Base-by-base conservation (phyloP, 2,797 vertebrate genomes). In the Esox masquinongy region DNA sequence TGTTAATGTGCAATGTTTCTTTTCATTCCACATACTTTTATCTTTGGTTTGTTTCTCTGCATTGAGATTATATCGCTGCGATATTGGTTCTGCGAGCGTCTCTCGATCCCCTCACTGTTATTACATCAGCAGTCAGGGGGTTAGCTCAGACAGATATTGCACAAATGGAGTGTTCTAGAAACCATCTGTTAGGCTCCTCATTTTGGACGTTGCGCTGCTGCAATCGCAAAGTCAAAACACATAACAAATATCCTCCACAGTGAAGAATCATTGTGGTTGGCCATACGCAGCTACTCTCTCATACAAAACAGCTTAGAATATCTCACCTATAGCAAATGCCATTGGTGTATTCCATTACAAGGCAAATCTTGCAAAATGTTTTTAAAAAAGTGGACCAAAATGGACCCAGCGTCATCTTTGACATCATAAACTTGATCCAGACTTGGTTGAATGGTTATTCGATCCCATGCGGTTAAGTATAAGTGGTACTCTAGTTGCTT, bases 171-270 rank as follows among this genome's bases (percentile, higher is more conserved):
- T 59, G 86, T 91, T 90, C 85, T 84, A 80, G 81, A 84, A 84
- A 86, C 88, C 91, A 91, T 92, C 92, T 91, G 89, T 87, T 86
- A 69, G 82, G 79, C 82, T 84, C 88, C 85, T 84, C 86, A 82
- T 88, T 86, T 80, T 76, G 76, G 69, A 79, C 86, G 85, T 73
- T 53, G 50, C 7, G 19, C 16, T 53, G 16, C 17, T 19, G 56
- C 74, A 72, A 78, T 86, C 84, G 85, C 83, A 83, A 53, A 53
- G 84, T 80, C 91, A 93, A 91, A 93, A 91, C 75, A 77, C 82
- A 49, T 78, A 72, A 29, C 72, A 79, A 6, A 53, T 53, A 19
- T 53, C 50, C 50, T 86, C 87, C 80, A 83, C 86, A 88, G 77
- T 77, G 77, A 78, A 82, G 85, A 80, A 81, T 85, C n/a, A 56